These are phyloP conservation scores for Agapornis roseicollis DNA, from an alignment of 2,113 vertebrate species.

Conservation along the genomic window DNA sequence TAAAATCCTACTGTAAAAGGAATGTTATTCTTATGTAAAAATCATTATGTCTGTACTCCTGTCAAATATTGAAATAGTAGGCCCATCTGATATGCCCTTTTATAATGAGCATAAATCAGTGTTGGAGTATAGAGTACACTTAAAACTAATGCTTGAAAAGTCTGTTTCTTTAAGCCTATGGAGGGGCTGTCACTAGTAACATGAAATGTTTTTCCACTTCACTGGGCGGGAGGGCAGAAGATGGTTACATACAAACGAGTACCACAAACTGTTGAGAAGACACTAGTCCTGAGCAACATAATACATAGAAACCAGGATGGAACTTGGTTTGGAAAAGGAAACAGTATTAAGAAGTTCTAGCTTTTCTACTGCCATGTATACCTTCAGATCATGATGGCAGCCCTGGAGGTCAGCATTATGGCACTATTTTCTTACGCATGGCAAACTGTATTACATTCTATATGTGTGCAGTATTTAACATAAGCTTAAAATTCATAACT, in stretches of 20 bases:
- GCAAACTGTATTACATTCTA: conserved; percentile 9
- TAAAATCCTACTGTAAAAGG: not conserved
- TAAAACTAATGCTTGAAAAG: not conserved
- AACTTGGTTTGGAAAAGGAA: not conserved
- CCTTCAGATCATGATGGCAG: conserved; percentile 26
- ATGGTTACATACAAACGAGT: not conserved
- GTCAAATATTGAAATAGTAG: not conserved
- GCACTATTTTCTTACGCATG: conserved; percentile 57
- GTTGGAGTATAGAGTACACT: not conserved
- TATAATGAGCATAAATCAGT: not conserved
- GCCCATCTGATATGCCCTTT: not conserved
- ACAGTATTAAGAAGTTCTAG: not conserved
- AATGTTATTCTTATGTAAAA: not conserved
- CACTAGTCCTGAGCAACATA: not conserved
- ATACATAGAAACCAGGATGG: not conserved
- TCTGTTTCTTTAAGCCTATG: not conserved
- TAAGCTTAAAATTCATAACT: conserved; percentile 59
- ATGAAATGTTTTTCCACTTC: not conserved
- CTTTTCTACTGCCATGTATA: not conserved
- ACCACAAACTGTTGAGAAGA: not conserved
- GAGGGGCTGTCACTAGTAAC: not conserved
- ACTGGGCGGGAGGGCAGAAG: not conserved
- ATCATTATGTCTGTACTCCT: not conserved
- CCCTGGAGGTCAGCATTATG: conserved; percentile 43
- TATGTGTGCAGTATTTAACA: conserved; percentile 40